A percentile compares a stretch with the other conserved stretches of the same genome.
Conservation (phyloP, 23 tunicate genomes). For the Styela plicata region DNA sequence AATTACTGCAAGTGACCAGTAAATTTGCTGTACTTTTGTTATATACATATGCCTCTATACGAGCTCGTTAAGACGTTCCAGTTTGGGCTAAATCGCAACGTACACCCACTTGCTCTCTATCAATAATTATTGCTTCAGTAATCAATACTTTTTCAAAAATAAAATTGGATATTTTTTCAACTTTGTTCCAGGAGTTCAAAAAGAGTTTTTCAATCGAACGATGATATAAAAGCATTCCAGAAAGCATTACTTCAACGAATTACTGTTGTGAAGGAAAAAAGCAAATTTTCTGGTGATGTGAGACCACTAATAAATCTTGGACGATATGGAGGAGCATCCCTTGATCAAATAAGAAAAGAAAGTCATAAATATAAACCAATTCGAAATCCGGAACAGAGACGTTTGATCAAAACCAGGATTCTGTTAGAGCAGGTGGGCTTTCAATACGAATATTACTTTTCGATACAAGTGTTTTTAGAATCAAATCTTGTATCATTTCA, state of each 20-base stretch:
- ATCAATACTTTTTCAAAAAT: too few species aligned
- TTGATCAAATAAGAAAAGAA: conserved; percentile 70
- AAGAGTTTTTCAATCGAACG: conserved; percentile 46
- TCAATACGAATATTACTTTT: too few species aligned
- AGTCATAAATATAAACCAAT: conserved; percentile 66
- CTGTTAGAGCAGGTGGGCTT: conserved; percentile 54
- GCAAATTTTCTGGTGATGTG: conserved; percentile 21
- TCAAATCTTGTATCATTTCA: too few species aligned
- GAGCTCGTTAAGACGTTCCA: too few species aligned
- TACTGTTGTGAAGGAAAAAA: conserved; percentile 56
- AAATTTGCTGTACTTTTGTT: too few species aligned
- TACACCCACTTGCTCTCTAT: too few species aligned
- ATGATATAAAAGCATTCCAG: conserved; percentile 85
- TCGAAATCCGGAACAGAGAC: conserved; percentile 55
- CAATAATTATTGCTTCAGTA: too few species aligned
- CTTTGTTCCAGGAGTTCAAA: conserved; percentile 50
- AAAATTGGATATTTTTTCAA: too few species aligned
- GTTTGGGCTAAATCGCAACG: too few species aligned
- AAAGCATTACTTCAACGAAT: conserved; percentile 63
- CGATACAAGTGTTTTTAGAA: too few species aligned
- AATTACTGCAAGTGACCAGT: too few species aligned
- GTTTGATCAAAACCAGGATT: conserved; percentile 63
- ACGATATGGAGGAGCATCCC: conserved; percentile 73
- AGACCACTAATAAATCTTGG: conserved; percentile 66
- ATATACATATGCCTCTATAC: too few species aligned